Conservation (phyloP, 2,888 invertebrate genomes). For the Acronicta psi region DNA sequence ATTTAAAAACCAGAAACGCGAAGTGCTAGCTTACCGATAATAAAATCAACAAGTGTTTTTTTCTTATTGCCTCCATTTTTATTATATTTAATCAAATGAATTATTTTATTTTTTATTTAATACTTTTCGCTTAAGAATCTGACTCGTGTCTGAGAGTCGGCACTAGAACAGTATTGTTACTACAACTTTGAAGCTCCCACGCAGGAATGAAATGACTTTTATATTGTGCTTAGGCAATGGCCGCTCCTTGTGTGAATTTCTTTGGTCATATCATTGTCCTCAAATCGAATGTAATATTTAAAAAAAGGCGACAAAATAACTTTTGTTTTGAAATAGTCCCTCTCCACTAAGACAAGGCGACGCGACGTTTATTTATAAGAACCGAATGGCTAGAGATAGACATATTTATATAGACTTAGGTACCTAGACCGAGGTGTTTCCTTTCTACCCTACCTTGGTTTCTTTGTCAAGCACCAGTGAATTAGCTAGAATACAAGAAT, state of each 20-base stretch:
- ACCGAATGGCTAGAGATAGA: neutral
- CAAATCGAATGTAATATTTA: conserved; percentile 5
- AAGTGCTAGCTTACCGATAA: conserved; percentile 37
- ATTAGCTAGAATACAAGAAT: neutral
- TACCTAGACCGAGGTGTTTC: conserved; percentile 4
- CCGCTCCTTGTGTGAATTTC: conserved; percentile 28
- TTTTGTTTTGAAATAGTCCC: neutral
- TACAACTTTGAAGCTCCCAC: conserved; percentile 77
- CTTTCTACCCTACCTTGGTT: conserved; percentile 37
- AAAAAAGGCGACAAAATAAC: neutral
- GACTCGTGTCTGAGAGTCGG: conserved; percentile 70
- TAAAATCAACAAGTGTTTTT: conserved; percentile 31
- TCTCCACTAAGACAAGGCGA: conserved; percentile 1
- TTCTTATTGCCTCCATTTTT: conserved; percentile 23
- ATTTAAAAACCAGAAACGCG: neutral
- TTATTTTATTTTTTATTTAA: conserved; percentile 17
- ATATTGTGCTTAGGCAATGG: conserved; percentile 68
- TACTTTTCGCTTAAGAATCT: conserved; percentile 64
- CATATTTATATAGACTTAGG: neutral
- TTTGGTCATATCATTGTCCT: conserved; percentile 14
- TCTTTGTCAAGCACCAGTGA: conserved; percentile 36
- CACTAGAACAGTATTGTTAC: conserved; percentile 65
- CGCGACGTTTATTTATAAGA: conserved; percentile 19
- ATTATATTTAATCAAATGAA: conserved; percentile 5
- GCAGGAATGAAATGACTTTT: conserved; percentile 67